Conservation (phyloP, 2,113 vertebrate genomes). For the Calypte anna region DNA sequence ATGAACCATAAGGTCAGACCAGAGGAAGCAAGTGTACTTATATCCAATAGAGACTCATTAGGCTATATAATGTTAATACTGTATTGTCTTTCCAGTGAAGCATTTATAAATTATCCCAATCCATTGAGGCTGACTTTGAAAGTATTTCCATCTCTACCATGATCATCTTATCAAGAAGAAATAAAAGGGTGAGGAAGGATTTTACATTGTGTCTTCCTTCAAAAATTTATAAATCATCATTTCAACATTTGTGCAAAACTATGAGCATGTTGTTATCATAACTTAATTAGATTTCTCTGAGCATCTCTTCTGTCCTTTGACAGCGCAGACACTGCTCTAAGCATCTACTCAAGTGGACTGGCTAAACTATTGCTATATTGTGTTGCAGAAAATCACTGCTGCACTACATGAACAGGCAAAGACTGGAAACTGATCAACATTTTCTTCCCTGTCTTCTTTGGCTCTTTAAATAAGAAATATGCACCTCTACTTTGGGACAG, state of each 20-base stretch:
- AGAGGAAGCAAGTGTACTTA: not conserved
- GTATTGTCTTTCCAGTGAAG: not conserved
- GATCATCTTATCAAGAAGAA: not conserved
- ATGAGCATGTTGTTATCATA: not conserved
- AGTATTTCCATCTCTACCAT: not conserved
- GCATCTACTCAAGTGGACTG: not conserved
- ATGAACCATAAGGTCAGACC: not conserved
- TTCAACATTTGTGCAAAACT: not conserved
- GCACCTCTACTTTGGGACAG: not conserved
- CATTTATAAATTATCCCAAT: not conserved
- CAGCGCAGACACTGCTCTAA: not conserved
- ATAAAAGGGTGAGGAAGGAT: not conserved
- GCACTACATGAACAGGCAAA: not conserved
- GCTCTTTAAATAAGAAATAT: not conserved
- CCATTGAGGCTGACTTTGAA: not conserved
- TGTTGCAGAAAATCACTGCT: not conserved
- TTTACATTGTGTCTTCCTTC: not conserved
- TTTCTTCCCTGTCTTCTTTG: not conserved
- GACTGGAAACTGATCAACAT: not conserved
- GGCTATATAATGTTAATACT: not conserved
- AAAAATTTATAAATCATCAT: not conserved
- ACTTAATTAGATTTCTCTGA: not conserved
- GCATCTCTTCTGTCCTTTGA: not conserved
- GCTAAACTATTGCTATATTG: not conserved
- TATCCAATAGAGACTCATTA: not conserved